Evolutionary conservation across 2,888 invertebrate genomes (phyloP).

Genomic region (Anorthoa munda): DNA sequence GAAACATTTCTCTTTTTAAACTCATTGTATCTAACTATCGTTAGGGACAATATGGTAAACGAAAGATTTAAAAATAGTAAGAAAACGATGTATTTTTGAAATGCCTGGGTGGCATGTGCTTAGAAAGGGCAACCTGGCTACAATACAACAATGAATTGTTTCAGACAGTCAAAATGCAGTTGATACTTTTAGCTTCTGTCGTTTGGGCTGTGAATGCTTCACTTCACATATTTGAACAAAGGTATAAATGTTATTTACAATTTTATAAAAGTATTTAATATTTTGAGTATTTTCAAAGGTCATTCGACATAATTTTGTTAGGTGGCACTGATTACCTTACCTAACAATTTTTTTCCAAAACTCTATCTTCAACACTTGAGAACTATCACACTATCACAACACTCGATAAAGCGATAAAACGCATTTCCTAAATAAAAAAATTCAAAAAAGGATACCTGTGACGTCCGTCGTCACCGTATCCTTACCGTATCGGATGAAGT

Average conservation of each 20-base stretch:
- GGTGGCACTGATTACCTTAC: neutral
- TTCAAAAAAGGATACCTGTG: neutral
- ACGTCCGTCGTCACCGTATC: slow-evolving; percentile 32
- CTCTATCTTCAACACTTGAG: no score
- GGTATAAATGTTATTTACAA: neutral
- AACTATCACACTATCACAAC: no score
- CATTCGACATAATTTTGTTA: neutral
- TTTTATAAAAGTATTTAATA: neutral
- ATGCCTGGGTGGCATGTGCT: slow-evolving; percentile 34
- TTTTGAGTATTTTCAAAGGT: neutral
- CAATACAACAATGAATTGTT: neutral
- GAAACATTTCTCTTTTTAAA: slow-evolving; percentile 62
- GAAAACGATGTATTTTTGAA: slow-evolving; percentile 25
- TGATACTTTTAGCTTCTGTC: neutral
- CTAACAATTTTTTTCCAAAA: neutral
- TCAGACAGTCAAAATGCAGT: neutral
- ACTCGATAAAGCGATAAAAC: neutral
- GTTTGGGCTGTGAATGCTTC: neutral
- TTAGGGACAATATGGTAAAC: slow-evolving; percentile 56
- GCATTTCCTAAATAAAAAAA: slow-evolving; percentile 4
- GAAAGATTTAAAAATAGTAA: slow-evolving; percentile 36
- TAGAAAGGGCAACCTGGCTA: neutral
- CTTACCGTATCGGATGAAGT: slow-evolving; percentile 47
- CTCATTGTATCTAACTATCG: slow-evolving; percentile 46
- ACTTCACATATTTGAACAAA: neutral